A percentile compares a stretch with the other conserved stretches of the same genome.
phyloP scores from a whole-genome alignment of 2,797 vertebrate species.

The Spinibarbus caldwelli region DNA sequence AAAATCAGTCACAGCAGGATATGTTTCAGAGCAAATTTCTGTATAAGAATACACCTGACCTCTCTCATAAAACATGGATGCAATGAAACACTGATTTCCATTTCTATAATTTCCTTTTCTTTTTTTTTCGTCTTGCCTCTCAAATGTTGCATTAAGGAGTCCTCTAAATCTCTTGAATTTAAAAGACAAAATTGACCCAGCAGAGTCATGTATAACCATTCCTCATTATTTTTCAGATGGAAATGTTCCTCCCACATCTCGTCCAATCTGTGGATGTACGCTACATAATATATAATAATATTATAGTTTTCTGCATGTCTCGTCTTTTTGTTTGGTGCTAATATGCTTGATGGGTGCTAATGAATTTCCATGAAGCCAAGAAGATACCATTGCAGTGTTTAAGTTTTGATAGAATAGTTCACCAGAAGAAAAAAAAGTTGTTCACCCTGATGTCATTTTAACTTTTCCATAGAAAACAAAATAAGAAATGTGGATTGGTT shows the following conservation, averaged over 20 bases:
- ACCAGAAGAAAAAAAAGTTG: neutral
- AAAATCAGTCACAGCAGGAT: conserved; percentile 35
- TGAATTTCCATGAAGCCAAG: neutral
- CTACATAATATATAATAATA: conserved; percentile 25
- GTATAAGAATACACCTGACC: conserved; percentile 31
- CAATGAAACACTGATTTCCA: conserved; percentile 3
- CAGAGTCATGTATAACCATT: conserved; percentile 23
- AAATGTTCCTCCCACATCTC: neutral
- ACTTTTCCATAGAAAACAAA: neutral
- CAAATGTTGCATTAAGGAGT: conserved; percentile 24
- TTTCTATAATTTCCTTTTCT: conserved; percentile 1
- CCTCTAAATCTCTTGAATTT: conserved; percentile 46
- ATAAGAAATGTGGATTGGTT: neutral
- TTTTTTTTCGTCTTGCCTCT: conserved; percentile 6
- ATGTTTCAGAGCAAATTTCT: conserved; percentile 17
- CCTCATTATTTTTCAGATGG: conserved; percentile 25
- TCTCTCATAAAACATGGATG: conserved; percentile 15
- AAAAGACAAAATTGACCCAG: conserved; percentile 36
- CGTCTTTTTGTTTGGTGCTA: neutral
- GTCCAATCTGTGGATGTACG: neutral
- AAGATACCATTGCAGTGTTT: conserved; percentile 3
- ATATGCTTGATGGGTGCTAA: conserved; percentile 20
- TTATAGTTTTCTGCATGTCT: neutral
- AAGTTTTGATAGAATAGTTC: neutral
- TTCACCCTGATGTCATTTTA: neutral